Base-by-base conservation (phyloP, 2,888 invertebrate species). In the Meganola albula region DNA sequence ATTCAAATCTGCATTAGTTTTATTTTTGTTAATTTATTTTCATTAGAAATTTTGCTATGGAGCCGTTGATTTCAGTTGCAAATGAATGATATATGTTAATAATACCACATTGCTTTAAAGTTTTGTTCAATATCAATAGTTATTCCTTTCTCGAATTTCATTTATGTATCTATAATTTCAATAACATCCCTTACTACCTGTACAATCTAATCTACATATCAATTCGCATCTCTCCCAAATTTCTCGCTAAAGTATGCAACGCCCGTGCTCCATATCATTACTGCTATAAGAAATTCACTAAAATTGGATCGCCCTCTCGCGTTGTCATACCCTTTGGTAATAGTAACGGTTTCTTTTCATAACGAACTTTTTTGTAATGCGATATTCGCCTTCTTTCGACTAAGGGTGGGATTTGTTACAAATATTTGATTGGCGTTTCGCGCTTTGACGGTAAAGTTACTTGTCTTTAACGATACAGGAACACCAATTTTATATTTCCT, bases 261-360 rank as follows among this genome's bases (percentile, higher is more conserved):
- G 72, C 79, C 75, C 83, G 82, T 84, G 80, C 79, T 74, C 75
- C 77, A 75, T 82, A 76, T 82, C 78, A 83, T 83, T 83, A 82
- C 76, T 58, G 62, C 60, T 63, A 63, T 67, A 69, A 67, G 74
- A 76, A 73, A 74, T 74, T 69, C 62, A 72, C 74, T 75, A 79
- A 80, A 79, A 83, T 82, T 77, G 79, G 76, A 79, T 83, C 79
- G 75, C 78, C 78, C 76, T 72, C 70, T 69, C 48, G 65, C 63
- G 69, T 65, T 79, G 74, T 78, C 78, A 77, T 80, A 80, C 82
- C 80, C 78, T 80, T 83, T 75, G 60, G 70, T 77, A 77, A 77
- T 74, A 75, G 74, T 80, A 84, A 84, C 84, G 84, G 82, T 77
- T 83, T 74, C 72, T 79, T 79, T 78, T 77, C 66, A 71, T 82